Evolutionary conservation across 2,888 invertebrate genomes (phyloP).

Genomic region (Ctenicera cuprea): DNA sequence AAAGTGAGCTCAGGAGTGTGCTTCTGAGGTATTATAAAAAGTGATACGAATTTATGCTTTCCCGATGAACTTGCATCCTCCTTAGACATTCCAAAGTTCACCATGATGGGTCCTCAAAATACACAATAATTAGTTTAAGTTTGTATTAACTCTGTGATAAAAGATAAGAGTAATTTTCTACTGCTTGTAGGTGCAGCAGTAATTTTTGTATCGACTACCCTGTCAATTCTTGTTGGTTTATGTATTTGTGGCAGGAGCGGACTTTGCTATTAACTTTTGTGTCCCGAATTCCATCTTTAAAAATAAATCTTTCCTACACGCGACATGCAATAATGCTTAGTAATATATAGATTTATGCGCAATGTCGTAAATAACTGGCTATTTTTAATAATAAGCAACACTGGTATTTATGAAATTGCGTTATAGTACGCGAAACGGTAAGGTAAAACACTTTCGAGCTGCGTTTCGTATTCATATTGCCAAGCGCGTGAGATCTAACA

Average conservation of each 20-base stretch:
- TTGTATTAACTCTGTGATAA: too few species aligned
- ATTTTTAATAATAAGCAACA: constrained; percentile 35
- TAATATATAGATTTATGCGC: constrained; percentile 38
- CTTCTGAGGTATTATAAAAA: too few species aligned
- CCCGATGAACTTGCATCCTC: too few species aligned
- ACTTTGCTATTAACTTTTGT: constrained; percentile 13
- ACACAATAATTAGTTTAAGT: too few species aligned
- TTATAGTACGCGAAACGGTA: constrained; percentile 27
- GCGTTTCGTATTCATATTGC: constrained; percentile 6
- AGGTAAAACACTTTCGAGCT: constrained; percentile 26
- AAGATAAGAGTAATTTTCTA: too few species aligned
- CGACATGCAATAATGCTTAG: constrained; percentile 28
- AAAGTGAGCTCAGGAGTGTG: too few species aligned
- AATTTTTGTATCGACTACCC: background rate
- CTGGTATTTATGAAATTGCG: constrained; percentile 36
- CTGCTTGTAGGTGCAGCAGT: too few species aligned
- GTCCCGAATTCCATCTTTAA: constrained; percentile 30
- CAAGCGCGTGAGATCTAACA: constrained; percentile 19
- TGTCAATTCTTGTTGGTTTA: background rate
- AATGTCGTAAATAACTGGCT: constrained; percentile 38
- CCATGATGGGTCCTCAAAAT: too few species aligned
- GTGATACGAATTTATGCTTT: too few species aligned
- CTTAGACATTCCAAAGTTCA: too few species aligned
- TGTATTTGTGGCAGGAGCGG: background rate
- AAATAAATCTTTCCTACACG: constrained; percentile 30